These are phyloP conservation scores for Gandaritis pyraliata DNA, from an alignment of 2,888 invertebrate species.

Conservation along the genomic window DNA sequence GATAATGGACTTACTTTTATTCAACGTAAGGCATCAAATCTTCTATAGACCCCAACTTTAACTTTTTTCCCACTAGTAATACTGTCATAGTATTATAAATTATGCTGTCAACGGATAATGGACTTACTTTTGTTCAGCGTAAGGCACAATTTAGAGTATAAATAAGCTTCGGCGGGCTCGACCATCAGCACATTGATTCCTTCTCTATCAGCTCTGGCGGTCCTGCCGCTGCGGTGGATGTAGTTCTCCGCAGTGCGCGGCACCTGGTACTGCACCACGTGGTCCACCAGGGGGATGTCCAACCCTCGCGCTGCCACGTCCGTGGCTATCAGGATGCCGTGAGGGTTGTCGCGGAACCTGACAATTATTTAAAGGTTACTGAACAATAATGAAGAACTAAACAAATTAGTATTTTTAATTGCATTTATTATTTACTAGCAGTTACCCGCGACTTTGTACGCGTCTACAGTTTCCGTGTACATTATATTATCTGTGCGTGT, in stretches of 20 bases:
- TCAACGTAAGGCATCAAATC: slow-evolving; percentile 91
- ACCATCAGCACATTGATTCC: slow-evolving; percentile 97
- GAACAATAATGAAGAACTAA: too few relatives aligned
- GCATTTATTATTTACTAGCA: too few relatives aligned
- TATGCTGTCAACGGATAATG: not conserved
- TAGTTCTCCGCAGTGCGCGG: slow-evolving; percentile 98
- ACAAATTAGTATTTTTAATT: too few relatives aligned
- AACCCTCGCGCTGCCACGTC: slow-evolving; percentile 99
- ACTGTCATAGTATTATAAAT: too few relatives aligned
- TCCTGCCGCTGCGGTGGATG: slow-evolving; percentile 98
- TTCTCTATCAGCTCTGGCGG: slow-evolving; percentile 94
- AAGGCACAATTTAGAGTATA: slow-evolving; percentile 91
- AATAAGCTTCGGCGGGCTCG: slow-evolving; percentile 93
- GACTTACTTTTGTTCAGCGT: slow-evolving; percentile 87
- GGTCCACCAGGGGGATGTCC: slow-evolving; percentile 96
- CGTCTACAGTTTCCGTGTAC: too few relatives aligned
- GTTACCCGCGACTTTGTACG: too few relatives aligned
- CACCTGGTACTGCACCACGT: slow-evolving; percentile 98
- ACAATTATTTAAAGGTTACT: too few relatives aligned
- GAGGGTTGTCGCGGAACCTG: slow-evolving; percentile 88
- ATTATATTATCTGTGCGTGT: too few relatives aligned
- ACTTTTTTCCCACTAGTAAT: too few relatives aligned
- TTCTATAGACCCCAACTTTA: too few relatives aligned
- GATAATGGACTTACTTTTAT: slow-evolving; percentile 72
- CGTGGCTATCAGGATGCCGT: slow-evolving; percentile 93